Evolutionary conservation across 2,797 vertebrate genomes (phyloP).

Genomic region (Adelosebastes latens): DNA sequence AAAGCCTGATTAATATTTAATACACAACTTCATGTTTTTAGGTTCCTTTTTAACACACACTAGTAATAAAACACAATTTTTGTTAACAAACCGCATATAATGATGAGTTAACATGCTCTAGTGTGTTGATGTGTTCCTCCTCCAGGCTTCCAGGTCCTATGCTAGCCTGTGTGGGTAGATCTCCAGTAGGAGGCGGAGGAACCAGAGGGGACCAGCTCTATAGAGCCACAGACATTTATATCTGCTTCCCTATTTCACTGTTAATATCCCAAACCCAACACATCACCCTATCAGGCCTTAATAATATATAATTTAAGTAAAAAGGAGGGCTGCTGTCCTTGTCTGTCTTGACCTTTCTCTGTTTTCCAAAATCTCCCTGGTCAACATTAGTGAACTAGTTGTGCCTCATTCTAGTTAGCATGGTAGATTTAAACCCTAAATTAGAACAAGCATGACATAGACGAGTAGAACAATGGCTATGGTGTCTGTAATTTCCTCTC

Average conservation of each 20-base stretch:
- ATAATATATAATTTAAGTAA: slow-evolving; percentile 29
- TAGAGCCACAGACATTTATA: slow-evolving; percentile 69
- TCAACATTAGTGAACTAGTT: slow-evolving; percentile 66
- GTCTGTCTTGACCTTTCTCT: slow-evolving; percentile 67
- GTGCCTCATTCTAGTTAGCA: slow-evolving; percentile 81
- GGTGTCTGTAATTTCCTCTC: slow-evolving; percentile 80
- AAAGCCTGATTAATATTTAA: slow-evolving; percentile 32
- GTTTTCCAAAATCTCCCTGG: slow-evolving; percentile 71
- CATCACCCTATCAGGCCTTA: slow-evolving; percentile 46
- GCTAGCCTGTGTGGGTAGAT: slow-evolving; percentile 77
- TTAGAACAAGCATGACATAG: slow-evolving; percentile 75
- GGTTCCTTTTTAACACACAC: slow-evolving; percentile 31
- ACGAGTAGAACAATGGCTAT: slow-evolving; percentile 69
- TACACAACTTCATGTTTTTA: slow-evolving; percentile 5
- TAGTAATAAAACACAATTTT: slow-evolving; percentile 15
- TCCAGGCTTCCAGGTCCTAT: slow-evolving; percentile 75
- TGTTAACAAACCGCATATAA: slow-evolving; percentile 56
- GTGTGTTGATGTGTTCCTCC: slow-evolving; percentile 78
- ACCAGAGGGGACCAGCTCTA: slow-evolving; percentile 65
- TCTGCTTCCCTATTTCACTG: slow-evolving; percentile 55
- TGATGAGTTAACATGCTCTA: slow-evolving; percentile 70
- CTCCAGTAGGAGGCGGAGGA: slow-evolving; percentile 73
- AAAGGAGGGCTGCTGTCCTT: slow-evolving; percentile 76
- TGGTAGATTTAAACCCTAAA: slow-evolving; percentile 71
- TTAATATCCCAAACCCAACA: slow-evolving; percentile 45